phyloP scores from a whole-genome alignment of 2,888 invertebrate species.

The Hecatera dysodea region DNA sequence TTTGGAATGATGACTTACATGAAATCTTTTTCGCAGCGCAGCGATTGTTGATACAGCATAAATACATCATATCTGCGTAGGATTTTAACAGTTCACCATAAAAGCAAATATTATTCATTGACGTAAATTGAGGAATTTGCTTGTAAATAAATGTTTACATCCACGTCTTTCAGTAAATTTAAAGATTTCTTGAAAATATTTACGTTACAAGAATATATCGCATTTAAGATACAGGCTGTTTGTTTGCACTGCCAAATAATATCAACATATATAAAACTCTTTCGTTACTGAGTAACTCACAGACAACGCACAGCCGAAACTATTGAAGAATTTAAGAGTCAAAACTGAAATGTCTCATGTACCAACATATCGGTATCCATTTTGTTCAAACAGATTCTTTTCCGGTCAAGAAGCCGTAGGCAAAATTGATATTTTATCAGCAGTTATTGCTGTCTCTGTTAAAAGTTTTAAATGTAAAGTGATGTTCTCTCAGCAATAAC shows the following conservation, averaged over 20 bases:
- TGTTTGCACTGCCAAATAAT: conserved; percentile 13
- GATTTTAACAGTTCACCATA: conserved; percentile 32
- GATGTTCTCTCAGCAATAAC: too few relatives aligned
- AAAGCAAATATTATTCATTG: conserved; percentile 35
- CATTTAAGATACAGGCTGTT: neutral
- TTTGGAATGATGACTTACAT: neutral
- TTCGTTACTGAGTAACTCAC: too few relatives aligned
- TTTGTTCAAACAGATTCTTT: too few relatives aligned
- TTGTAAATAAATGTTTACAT: conserved; percentile 20
- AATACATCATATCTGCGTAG: conserved; percentile 25
- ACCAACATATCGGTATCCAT: too few relatives aligned
- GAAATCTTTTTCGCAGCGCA: neutral
- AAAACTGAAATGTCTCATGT: too few relatives aligned
- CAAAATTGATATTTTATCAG: too few relatives aligned
- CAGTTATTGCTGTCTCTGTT: too few relatives aligned
- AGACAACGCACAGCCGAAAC: too few relatives aligned
- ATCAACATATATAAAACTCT: neutral
- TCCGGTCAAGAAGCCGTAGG: too few relatives aligned
- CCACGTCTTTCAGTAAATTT: conserved; percentile 27
- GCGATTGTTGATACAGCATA: conserved; percentile 15
- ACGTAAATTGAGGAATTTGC: conserved; percentile 28
- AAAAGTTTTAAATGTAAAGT: too few relatives aligned
- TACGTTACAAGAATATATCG: conserved; percentile 31
- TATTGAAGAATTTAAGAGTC: too few relatives aligned
- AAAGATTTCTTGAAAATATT: conserved; percentile 41